Percentiles rank a stretch among this genome's conserved stretches.
Conservation (phyloP, 2,797 vertebrate genomes). For the Epinephelus malabaricus region DNA sequence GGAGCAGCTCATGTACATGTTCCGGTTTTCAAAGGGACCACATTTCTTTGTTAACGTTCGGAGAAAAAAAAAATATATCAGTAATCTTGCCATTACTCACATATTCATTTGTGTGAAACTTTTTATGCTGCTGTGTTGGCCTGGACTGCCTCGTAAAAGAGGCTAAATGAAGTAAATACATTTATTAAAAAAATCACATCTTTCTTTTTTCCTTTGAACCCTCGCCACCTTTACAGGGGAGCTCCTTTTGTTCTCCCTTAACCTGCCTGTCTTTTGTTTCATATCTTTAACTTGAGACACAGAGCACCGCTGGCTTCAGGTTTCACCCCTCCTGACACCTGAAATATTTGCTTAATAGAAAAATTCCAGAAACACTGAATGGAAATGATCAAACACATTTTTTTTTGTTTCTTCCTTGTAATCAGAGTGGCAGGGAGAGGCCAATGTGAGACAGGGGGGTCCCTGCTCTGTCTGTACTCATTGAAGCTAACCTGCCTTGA, state of each 20-base stretch:
- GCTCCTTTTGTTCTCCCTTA: constrained; percentile 3
- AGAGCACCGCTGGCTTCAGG: constrained; percentile 28
- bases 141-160: too few species aligned
- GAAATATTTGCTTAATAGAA: constrained; percentile 57
- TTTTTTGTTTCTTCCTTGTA: constrained; percentile 12
- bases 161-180: too few species aligned
- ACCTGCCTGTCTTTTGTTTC: constrained; percentile 21
- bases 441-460: constrained; percentile 7
- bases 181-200: background rate
- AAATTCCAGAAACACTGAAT: constrained; percentile 43
- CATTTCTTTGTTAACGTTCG: constrained; percentile 41
- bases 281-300: constrained; percentile 41
- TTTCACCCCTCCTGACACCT: constrained; percentile 35
- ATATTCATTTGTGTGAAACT: too few species aligned
- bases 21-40: constrained; percentile 73
- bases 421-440: constrained; percentile 41
- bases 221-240: background rate
- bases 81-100: constrained; percentile 26
- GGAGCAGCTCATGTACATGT: constrained; percentile 85
- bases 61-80: background rate
- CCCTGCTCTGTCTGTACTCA: constrained; percentile 31
- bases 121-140: too few species aligned
- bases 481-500: constrained; percentile 32
- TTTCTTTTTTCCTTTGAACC: constrained; percentile 19
- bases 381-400: constrained; percentile 27